phyloP scores from a whole-genome alignment of 2,888 invertebrate genomes.

The Nymphalis urticae region DNA sequence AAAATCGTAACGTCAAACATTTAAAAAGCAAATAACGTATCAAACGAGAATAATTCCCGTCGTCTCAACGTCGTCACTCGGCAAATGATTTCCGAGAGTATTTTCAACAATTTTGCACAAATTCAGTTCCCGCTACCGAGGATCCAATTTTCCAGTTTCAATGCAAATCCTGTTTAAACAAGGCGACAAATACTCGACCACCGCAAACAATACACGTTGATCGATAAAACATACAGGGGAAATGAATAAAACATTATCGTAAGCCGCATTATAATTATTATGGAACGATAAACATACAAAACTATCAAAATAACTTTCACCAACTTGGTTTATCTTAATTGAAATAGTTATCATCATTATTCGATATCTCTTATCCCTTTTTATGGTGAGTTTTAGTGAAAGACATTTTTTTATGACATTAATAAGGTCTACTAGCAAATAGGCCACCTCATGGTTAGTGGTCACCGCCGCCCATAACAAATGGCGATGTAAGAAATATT shows the following conservation, averaged over 20 bases:
- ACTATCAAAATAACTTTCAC: conserved; percentile 15
- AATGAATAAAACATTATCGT: conserved; percentile 65
- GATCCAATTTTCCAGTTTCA: conserved; percentile 39
- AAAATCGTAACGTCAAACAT: background rate
- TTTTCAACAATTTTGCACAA: conserved; percentile 8
- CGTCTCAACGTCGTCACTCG: background rate
- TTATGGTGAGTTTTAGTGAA: too few relatives aligned
- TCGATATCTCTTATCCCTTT: too few relatives aligned
- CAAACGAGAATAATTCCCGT: conserved; percentile 3
- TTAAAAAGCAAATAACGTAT: conserved; percentile 1
- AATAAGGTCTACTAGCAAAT: too few relatives aligned
- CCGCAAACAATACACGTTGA: conserved; percentile 56
- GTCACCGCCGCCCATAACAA: too few relatives aligned
- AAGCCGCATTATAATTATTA: conserved; percentile 58
- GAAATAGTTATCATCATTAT: background rate
- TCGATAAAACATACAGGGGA: conserved; percentile 64
- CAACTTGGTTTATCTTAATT: background rate
- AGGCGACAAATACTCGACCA: conserved; percentile 41
- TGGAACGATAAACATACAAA: conserved; percentile 49
- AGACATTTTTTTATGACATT: too few relatives aligned
- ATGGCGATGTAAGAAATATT: too few relatives aligned
- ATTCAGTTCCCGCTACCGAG: conserved; percentile 26
- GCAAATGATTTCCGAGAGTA: conserved; percentile 8
- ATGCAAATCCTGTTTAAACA: conserved; percentile 56
- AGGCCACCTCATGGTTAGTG: too few relatives aligned